Evolutionary conservation across 2,888 invertebrate species (phyloP).

Genomic region (Drosophila algonquin): DNA sequence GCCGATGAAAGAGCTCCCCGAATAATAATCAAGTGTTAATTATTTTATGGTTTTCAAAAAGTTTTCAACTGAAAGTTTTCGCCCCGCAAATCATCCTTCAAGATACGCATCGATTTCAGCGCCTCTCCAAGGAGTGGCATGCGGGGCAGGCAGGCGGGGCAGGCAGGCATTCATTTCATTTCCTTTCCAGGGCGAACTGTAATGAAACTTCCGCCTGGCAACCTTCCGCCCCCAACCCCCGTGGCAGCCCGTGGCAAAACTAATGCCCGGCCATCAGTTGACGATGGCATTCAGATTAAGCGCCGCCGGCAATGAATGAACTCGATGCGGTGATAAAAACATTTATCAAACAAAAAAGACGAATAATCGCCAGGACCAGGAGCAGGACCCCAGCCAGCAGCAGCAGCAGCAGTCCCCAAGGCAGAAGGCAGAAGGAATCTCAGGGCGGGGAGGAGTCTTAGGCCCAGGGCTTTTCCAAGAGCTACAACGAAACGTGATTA

Average conservation of each 20-base stretch:
- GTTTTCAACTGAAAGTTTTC: conserved; percentile 47
- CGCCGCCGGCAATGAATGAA: conserved; percentile 83
- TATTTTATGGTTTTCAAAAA: conserved; percentile 84
- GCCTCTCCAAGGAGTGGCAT: conserved; percentile 12
- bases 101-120: conserved; percentile 79
- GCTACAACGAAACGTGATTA: conserved; percentile 55
- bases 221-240: conserved; percentile 1
- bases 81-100: conserved; percentile 76
- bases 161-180: conserved; percentile 53
- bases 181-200: conserved; percentile 73
- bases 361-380: conserved; percentile 78
- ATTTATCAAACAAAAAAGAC: conserved; percentile 82
- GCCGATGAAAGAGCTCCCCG: conserved; percentile 68
- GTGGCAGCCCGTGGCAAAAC: conserved; percentile 74
- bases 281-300: conserved; percentile 84
- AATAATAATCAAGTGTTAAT: conserved; percentile 84
- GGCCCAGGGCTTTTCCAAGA: conserved; percentile 26
- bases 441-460: neutral
- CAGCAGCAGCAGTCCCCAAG: conserved; percentile 18
- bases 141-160: conserved; percentile 20
- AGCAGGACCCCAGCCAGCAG: conserved; percentile 38
- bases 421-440: neutral
- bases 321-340: conserved; percentile 84
- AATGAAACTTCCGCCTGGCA: conserved; percentile 79
- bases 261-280: conserved; percentile 83